Evolutionary conservation across 23 tunicate genomes (phyloP), one percentile per base, ranked within the genome.

Genomic region (Ciona savignyi): DNA sequence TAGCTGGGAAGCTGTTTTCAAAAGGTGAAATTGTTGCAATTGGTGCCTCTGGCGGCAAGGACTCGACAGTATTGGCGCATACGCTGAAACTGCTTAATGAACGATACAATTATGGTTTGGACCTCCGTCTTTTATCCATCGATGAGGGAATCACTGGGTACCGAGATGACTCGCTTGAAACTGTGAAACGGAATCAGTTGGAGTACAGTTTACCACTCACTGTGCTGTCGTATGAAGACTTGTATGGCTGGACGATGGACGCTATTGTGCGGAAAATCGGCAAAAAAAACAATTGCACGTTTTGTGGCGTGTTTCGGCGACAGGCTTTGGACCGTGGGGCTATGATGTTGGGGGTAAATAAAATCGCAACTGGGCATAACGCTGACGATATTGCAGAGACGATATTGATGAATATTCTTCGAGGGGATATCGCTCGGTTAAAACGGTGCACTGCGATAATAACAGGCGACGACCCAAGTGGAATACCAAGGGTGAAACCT

Each of bases 361-460:
- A 86, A 74, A 78, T 94, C 22, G 99, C 92, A 19, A 94, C 99
- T 25, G 99, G 99, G 27, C 99, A 94, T 51, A 94, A 94, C 70
- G 99, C 95, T 51, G 99, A 94, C 75, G 99, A 94, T 65, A 66
- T 94, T 62, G 99, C 99, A 29, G 99, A 94, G 67, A 94, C 99
- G 4, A 81, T 94, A 3, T 42, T 94, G 1, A 94, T 94, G 99
- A 94, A 94, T 65, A 83, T 94, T 85, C 33, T 78, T 28, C 75
- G 99, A 21, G 99, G 99, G 1, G 99, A 94, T 35, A 77, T 94
- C 65, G 99, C 95, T 21, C 33, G 99, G 27, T 77, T 94, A 35
- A 73, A 85, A 67, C 77, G 99, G n/a, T 94, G 99, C 64, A 88
- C 99, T 26, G 80, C 98, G 0, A 78, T 93, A 23, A 78, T 73